Conservation (phyloP, 1,140 invertebrate species). For the Hylyphantes graminicola region DNA sequence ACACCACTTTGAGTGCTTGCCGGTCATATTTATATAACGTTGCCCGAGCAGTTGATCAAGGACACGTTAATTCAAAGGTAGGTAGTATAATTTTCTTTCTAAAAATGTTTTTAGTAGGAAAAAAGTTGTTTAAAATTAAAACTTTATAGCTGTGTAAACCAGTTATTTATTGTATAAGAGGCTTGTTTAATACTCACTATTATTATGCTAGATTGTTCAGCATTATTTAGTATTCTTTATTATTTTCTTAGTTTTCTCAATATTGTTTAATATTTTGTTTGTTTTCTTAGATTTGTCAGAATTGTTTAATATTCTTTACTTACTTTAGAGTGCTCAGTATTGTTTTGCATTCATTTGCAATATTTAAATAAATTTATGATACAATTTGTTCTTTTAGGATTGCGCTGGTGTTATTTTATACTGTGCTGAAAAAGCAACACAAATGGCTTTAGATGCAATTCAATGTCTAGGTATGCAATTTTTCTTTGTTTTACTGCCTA, state of each 20-base stretch:
- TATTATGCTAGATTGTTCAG: neutral
- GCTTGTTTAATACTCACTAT: neutral
- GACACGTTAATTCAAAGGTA: conserved; percentile 64
- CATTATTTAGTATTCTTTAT: no score
- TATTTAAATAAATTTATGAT: neutral
- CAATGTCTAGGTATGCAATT: conserved; percentile 88
- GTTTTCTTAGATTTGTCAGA: no score
- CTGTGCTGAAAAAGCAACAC: conserved; percentile 88
- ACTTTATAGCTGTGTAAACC: neutral
- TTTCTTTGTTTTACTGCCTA: neutral
- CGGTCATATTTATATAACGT: conserved; percentile 93
- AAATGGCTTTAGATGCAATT: conserved; percentile 92
- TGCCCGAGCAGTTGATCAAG: conserved; percentile 82
- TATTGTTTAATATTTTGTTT: no score
- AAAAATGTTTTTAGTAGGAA: no score
- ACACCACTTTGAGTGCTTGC: conserved; percentile 84
- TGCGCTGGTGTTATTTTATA: conserved; percentile 96
- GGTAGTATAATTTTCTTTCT: conserved; percentile 5
- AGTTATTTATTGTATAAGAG: neutral
- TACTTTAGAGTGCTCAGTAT: no score
- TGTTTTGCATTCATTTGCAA: neutral
- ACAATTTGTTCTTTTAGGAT: conserved; percentile 72
- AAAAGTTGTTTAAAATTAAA: no score
- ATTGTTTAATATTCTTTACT: conserved; percentile 5
- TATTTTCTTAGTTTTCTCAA: no score